Evolutionary conservation across 2,888 invertebrate species (phyloP).

Genomic region (Hypsopygia costalis): DNA sequence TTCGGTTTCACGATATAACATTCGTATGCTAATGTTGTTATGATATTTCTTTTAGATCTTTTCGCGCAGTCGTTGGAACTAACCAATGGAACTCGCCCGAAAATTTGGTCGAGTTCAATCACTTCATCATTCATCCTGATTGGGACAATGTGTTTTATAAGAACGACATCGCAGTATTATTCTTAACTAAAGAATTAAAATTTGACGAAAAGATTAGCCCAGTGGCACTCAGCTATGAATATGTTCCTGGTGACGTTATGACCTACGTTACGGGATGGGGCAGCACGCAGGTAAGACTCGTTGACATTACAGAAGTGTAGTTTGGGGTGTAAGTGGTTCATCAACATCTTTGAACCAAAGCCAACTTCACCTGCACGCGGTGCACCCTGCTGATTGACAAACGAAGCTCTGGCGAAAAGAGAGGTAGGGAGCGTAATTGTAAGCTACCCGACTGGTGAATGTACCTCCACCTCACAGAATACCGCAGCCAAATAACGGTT

Average conservation of each 20-base stretch:
- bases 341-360: too few species aligned
- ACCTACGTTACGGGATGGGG: constrained; percentile 43
- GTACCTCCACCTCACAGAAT: too few species aligned
- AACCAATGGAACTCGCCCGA: constrained; percentile 28
- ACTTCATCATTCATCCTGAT: constrained; percentile 27
- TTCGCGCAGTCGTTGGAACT: constrained; percentile 30
- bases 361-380: too few species aligned
- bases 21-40: too few species aligned
- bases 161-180: constrained; percentile 33
- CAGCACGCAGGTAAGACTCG: constrained; percentile 19
- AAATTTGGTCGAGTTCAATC: constrained; percentile 18
- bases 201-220: constrained; percentile 15
- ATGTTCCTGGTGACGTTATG: constrained; percentile 17
- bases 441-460: too few species aligned
- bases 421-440: too few species aligned
- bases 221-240: constrained; percentile 20
- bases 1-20: too few species aligned
- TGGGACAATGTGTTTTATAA: constrained; percentile 30
- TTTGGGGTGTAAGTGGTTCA: too few species aligned
- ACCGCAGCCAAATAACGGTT: too few species aligned
- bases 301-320: too few species aligned
- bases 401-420: too few species aligned
- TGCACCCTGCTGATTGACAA: too few species aligned
- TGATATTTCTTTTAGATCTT: constrained; percentile 19
- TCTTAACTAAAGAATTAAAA: constrained; percentile 9